Evolutionary conservation across 2,113 vertebrate species (phyloP), one percentile per base, ranked within the genome.

Genomic region (Paradoxurus hermaphroditus): DNA sequence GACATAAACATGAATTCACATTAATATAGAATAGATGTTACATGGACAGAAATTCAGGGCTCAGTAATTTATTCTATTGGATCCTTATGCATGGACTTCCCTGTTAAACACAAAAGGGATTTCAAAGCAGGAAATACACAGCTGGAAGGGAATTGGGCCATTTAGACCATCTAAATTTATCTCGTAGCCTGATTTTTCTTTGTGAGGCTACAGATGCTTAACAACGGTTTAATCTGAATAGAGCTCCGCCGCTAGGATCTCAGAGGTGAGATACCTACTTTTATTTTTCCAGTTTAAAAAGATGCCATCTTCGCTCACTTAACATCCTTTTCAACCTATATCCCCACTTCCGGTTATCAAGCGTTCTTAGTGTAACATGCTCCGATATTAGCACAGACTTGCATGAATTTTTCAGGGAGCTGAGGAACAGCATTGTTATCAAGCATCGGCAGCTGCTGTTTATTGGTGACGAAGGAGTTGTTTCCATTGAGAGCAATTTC

Each of bases 391-490:
- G 95, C 41, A 90, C 73, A 68, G 29, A 25, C 79, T 83, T 89
- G 85, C 67, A 91, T 91, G 86, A 86, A 88, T 92, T 97, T 96
- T 95, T 92, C 87, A 87, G 82, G 77, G 86, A 93, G 88, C 72
- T 44, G 15, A 95, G 91, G 87, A 88, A 88, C 44, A 78, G 94
- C 4, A 0, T 87, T 90, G 63, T 95, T 97, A 95, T 97, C 90
- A 89, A 90, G 86, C 78, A 93, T 93, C 53, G 90, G 82, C 91
- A 98, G 86, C 89, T 90, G 88, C 82, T 93, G 59, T 88, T 97
- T 95, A 96, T 94, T 97, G 81, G 82, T 97, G 90, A 98, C 96
- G 93, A 97, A 97, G 96, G 89, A 95, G 77, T 94, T 98, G 95
- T 97, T 95, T 79, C 89, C 62, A 96, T 84, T 83, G 91, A 97